Conservation (phyloP, 2,797 vertebrate genomes). For the Microctenopoma lineatum region DNA sequence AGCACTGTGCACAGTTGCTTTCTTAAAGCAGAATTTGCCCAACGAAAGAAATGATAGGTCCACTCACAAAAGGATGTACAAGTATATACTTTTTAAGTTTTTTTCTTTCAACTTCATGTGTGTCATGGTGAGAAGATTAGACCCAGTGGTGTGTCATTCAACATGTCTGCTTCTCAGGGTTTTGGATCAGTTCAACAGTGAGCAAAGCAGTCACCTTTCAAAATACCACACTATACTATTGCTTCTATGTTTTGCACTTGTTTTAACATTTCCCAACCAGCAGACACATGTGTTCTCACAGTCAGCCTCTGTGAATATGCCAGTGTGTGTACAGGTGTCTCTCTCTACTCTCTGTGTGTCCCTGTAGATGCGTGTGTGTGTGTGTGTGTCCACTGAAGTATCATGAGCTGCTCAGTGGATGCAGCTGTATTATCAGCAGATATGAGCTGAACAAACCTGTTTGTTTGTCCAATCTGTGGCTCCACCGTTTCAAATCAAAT, state of each 20-base stretch:
- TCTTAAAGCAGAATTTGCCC: too few species aligned
- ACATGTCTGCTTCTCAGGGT: neutral
- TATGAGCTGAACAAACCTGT: slow-evolving; percentile 58
- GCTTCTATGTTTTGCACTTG: neutral
- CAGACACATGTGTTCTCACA: slow-evolving; percentile 8
- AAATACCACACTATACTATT: neutral
- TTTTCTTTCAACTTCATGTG: too few species aligned
- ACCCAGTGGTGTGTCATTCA: neutral
- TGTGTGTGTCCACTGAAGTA: slow-evolving; percentile 22
- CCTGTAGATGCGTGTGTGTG: neutral
- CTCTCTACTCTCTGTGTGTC: neutral
- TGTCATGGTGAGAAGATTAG: neutral
- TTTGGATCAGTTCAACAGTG: slow-evolving; percentile 1
- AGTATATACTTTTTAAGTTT: too few species aligned
- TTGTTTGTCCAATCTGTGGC: slow-evolving; percentile 68
- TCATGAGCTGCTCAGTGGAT: slow-evolving; percentile 38
- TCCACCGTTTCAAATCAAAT: slow-evolving; percentile 60
- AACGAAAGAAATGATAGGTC: too few species aligned
- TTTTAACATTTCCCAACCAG: neutral
- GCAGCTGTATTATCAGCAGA: slow-evolving; percentile 53
- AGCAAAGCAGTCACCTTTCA: neutral
- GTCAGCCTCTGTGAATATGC: slow-evolving; percentile 5
- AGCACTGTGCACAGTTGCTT: too few species aligned
- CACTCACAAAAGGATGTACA: too few species aligned
- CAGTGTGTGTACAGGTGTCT: slow-evolving; percentile 2